Percentiles rank a stretch among this genome's conserved stretches.
Evolutionary conservation across 2,113 vertebrate genomes (phyloP).

Genomic region (Serinus canaria): DNA sequence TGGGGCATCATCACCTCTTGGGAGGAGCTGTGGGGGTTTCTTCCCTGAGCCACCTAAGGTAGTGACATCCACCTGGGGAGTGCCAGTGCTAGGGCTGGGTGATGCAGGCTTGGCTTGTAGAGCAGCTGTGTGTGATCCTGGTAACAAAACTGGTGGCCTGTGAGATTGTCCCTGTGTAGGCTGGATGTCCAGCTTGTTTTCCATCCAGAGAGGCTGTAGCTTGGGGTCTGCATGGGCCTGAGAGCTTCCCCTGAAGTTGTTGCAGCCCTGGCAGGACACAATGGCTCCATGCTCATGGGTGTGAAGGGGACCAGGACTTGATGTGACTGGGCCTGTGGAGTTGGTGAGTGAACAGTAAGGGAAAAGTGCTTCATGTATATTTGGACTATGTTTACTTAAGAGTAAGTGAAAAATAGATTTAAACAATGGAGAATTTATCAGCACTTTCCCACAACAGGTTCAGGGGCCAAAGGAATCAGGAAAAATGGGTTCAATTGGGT

Average conservation of each 20-base stretch:
- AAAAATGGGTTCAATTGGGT: neutral
- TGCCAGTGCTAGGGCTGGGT: no score
- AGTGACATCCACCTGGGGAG: no score
- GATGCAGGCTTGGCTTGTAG: no score
- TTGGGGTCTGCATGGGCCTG: rapidly evolving
- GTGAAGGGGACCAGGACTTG: neutral
- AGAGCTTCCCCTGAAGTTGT: neutral
- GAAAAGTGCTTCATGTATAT: rapidly evolving
- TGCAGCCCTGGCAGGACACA: rapidly evolving
- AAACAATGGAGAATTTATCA: neutral
- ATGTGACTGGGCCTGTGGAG: rapidly evolving
- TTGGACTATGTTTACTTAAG: rapidly evolving
- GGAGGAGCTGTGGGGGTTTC: neutral
- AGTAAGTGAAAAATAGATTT: neutral
- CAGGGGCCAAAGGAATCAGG: neutral
- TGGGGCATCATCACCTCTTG: neutral
- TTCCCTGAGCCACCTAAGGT: rapidly evolving
- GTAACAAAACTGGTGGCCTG: rapidly evolving
- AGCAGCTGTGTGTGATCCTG: neutral
- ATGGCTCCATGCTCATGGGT: rapidly evolving
- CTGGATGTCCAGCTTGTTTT: neutral
- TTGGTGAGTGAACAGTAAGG: neutral
- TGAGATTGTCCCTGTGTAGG: rapidly evolving
- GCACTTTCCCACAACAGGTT: neutral
- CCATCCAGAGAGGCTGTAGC: neutral